A percentile compares a stretch with the other conserved stretches of the same genome.
Evolutionary conservation across 1,140 invertebrate species (phyloP).

Genomic region (Whitmania pigra): DNA sequence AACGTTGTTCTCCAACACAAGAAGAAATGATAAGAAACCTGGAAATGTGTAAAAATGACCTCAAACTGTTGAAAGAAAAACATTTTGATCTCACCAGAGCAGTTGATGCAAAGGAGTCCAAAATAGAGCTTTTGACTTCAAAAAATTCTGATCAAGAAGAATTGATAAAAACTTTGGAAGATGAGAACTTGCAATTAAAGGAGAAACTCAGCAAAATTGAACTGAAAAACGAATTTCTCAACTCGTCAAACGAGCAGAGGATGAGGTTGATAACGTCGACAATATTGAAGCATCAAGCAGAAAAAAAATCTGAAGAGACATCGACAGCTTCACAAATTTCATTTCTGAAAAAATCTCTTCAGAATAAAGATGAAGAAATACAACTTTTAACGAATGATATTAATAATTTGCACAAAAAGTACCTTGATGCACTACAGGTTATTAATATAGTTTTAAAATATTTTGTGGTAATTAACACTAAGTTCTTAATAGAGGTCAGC

Average conservation of each 20-base stretch:
- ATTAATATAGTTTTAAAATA: background rate
- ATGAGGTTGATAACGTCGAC: background rate
- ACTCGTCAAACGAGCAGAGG: background rate
- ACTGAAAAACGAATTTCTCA: slow-evolving; percentile 2
- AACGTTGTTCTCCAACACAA: background rate
- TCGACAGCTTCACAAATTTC: background rate
- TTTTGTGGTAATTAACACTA: too few relatives aligned
- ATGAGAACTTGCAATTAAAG: background rate
- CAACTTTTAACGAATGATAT: slow-evolving; percentile 1
- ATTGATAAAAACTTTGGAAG: slow-evolving; percentile 3
- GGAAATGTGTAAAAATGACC: background rate
- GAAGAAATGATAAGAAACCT: background rate
- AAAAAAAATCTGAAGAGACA: background rate
- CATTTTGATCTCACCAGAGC: background rate
- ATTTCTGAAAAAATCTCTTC: background rate
- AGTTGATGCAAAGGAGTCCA: background rate
- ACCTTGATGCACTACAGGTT: background rate
- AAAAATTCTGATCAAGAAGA: background rate
- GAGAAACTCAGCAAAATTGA: background rate
- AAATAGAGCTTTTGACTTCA: background rate
- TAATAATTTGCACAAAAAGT: background rate
- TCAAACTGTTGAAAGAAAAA: background rate
- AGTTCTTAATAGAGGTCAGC: too few relatives aligned
- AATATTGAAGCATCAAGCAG: background rate
- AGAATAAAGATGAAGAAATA: slow-evolving; percentile 7